Evolutionary conservation across 1,140 invertebrate genomes (phyloP).

Genomic region (Agrypnia vestita): DNA sequence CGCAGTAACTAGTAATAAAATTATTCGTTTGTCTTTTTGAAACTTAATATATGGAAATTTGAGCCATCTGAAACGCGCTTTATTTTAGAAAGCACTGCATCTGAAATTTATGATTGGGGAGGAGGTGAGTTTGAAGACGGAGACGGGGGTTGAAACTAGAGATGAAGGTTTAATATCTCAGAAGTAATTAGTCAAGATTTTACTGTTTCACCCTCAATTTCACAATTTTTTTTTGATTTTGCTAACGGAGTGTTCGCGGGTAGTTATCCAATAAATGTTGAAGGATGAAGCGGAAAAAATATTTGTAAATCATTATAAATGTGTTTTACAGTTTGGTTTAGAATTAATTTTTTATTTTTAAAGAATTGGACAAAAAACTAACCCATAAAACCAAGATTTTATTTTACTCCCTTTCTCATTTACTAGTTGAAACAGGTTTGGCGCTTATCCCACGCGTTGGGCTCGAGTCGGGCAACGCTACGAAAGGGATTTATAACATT

Average conservation of each 20-base stretch:
- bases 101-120: slow-evolving; percentile 40
- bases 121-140: background rate
- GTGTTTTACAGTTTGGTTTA: too few species aligned
- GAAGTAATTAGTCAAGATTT: slow-evolving; percentile 55
- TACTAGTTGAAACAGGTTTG: too few species aligned
- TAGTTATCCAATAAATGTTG: too few species aligned
- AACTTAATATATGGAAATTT: background rate
- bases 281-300: too few species aligned
- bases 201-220: slow-evolving; percentile 48
- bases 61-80: background rate
- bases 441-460: too few species aligned
- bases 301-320: too few species aligned
- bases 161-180: slow-evolving; percentile 37
- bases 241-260: background rate
- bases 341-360: too few species aligned
- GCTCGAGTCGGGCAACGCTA: too few species aligned
- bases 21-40: background rate
- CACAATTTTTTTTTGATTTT: slow-evolving; percentile 1
- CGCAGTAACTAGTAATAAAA: background rate
- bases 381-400: too few species aligned
- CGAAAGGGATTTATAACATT: too few species aligned
- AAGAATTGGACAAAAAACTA: too few species aligned
- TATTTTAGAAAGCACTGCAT: slow-evolving; percentile 6
- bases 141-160: background rate
- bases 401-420: too few species aligned